Percentiles rank a stretch among this genome's conserved stretches.
These are phyloP conservation scores for Podiceps cristatus DNA, from an alignment of 2,113 vertebrate species.

Conservation along the genomic window DNA sequence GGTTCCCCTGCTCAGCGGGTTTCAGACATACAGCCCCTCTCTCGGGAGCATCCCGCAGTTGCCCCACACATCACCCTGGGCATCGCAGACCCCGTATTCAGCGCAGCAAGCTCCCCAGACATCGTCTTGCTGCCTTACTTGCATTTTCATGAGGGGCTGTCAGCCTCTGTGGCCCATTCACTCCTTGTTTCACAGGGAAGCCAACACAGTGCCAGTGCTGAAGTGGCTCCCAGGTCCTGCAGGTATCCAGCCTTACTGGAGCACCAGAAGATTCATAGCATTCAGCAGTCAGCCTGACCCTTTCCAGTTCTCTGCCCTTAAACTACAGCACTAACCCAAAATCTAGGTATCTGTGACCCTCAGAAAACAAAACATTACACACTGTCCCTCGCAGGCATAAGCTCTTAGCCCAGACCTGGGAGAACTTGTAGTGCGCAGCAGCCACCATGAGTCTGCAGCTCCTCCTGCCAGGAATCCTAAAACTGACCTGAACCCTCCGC, in stretches of 20 bases:
- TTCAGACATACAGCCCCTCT: background rate
- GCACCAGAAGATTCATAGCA: background rate
- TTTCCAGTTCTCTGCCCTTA: background rate
- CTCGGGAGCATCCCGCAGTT: background rate
- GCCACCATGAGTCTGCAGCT: background rate
- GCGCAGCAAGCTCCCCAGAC: background rate
- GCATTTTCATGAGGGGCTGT: background rate
- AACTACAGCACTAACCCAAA: background rate
- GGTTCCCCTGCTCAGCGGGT: too few relatives aligned
- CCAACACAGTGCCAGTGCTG: background rate
- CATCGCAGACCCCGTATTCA: background rate
- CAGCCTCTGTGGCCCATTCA: background rate
- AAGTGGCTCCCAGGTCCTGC: background rate
- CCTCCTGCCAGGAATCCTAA: background rate
- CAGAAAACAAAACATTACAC: background rate
- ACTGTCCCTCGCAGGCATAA: background rate
- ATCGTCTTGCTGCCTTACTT: background rate
- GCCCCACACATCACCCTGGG: background rate
- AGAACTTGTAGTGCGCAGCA: background rate
- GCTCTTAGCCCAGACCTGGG: background rate
- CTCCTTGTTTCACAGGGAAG: background rate
- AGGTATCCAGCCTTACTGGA: background rate
- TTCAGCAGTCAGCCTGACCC: background rate
- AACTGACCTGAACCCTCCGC: background rate
- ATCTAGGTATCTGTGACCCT: background rate